Percentiles rank a stretch among this genome's conserved stretches.
Evolutionary conservation across 2,797 vertebrate genomes (phyloP).

Genomic region (Craterocephalus amniculus): DNA sequence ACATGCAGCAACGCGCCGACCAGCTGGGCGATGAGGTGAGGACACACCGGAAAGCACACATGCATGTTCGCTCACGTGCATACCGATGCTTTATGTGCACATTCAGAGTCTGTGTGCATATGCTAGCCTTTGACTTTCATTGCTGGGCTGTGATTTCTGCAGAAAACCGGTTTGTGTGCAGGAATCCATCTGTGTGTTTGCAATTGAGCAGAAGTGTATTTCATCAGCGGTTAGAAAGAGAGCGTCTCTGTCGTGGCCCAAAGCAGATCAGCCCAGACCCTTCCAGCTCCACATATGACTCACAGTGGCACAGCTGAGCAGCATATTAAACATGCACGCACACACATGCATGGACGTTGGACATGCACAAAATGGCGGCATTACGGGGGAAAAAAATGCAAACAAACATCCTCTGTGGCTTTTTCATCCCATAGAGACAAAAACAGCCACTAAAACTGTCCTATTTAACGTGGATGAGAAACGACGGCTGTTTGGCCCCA

Average conservation of each 20-base stretch:
- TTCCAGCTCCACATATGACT: slow-evolving; percentile 74
- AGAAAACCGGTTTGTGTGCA: background rate
- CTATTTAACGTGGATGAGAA: background rate
- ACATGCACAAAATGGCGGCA: slow-evolving; percentile 72
- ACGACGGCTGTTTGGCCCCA: background rate
- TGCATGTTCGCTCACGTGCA: too few species aligned
- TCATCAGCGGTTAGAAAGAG: slow-evolving; percentile 9
- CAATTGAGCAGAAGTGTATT: background rate
- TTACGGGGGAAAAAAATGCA: background rate
- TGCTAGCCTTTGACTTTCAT: background rate
- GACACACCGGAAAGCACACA: background rate
- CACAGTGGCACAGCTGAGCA: slow-evolving; percentile 76
- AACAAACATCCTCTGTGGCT: slow-evolving; percentile 30
- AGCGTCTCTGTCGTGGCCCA: slow-evolving; percentile 45
- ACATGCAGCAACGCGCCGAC: slow-evolving; percentile 98
- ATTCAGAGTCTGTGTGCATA: too few species aligned
- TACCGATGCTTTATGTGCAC: too few species aligned
- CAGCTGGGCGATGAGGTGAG: slow-evolving; percentile 98
- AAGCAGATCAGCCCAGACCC: slow-evolving; percentile 57
- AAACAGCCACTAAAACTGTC: background rate
- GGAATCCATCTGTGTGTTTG: slow-evolving; percentile 18
- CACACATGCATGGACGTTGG: slow-evolving; percentile 16
- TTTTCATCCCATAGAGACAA: background rate
- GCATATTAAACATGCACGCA: slow-evolving; percentile 73
- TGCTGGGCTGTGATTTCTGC: background rate